phyloP scores from a whole-genome alignment of 2,797 vertebrate genomes.

The Sebastes paucispinis region DNA sequence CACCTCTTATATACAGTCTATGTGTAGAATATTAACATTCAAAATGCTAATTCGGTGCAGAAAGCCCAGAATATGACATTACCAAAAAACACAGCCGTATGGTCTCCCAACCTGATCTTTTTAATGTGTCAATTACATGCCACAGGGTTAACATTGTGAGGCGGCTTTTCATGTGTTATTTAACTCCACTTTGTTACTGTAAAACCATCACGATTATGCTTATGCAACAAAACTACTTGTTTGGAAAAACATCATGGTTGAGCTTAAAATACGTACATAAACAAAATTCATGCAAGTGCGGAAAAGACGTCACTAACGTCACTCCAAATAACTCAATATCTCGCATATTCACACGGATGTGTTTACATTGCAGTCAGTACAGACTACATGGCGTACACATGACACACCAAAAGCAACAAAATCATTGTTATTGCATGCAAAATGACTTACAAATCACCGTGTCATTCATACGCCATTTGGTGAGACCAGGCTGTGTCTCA shows the following conservation, averaged over 20 bases:
- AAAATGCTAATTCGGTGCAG: background rate
- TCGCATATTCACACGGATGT: too few species aligned
- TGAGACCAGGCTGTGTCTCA: background rate
- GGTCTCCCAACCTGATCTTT: background rate
- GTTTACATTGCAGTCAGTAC: background rate
- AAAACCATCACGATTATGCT: too few species aligned
- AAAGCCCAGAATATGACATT: slow-evolving; percentile 12
- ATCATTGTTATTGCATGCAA: accelerated
- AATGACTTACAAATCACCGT: background rate
- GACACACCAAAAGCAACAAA: background rate
- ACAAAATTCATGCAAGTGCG: too few species aligned
- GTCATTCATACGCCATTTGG: background rate
- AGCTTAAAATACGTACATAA: too few species aligned
- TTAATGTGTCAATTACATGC: too few species aligned
- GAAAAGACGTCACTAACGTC: background rate
- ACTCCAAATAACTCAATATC: too few species aligned
- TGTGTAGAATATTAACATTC: background rate
- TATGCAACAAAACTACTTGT: too few species aligned
- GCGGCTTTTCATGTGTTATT: too few species aligned
- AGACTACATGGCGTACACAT: background rate
- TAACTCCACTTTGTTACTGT: too few species aligned
- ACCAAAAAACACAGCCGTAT: background rate
- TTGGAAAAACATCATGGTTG: too few species aligned
- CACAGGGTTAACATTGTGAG: too few species aligned
- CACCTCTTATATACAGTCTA: too few species aligned